phyloP scores from a whole-genome alignment of 2,113 vertebrate species.

The Dasyurus viverrinus region DNA sequence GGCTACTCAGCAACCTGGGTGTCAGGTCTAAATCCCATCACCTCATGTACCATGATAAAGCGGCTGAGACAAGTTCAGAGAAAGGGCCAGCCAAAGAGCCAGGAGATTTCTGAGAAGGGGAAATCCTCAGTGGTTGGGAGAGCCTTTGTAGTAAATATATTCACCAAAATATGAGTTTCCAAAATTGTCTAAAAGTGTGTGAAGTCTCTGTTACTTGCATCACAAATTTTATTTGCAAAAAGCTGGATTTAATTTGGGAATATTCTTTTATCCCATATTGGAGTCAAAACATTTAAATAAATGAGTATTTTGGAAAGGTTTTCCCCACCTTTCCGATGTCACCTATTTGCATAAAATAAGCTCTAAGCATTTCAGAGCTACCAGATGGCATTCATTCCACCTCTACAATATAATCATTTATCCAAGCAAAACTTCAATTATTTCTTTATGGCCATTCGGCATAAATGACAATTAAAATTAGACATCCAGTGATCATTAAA shows the following conservation, averaged over 20 bases:
- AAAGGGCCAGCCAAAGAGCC: not conserved
- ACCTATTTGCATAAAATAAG: slow-evolving; percentile 51
- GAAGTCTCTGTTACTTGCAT: not conserved
- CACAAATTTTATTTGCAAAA: not conserved
- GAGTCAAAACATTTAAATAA: slow-evolving; percentile 44
- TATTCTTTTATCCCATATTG: slow-evolving; percentile 26
- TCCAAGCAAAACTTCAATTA: slow-evolving; percentile 57
- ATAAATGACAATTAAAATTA: slow-evolving; percentile 75
- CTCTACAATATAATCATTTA: slow-evolving; percentile 55
- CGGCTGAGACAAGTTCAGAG: not conserved
- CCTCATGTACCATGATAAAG: not conserved
- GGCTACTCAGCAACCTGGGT: not conserved
- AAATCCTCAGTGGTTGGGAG: no score
- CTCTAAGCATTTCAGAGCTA: slow-evolving; percentile 39
- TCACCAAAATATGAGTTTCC: not conserved
- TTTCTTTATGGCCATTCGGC: slow-evolving; percentile 63
- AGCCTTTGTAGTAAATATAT: not conserved
- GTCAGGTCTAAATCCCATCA: not conserved
- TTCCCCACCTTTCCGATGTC: slow-evolving; percentile 52
- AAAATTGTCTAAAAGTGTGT: not conserved
- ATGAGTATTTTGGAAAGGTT: slow-evolving; percentile 10
- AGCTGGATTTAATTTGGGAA: not conserved
- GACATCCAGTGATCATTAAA: slow-evolving; percentile 57
- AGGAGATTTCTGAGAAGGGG: not conserved
- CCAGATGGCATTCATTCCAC: slow-evolving; percentile 2